These are phyloP conservation scores for Coilia nasus DNA, from an alignment of 2,797 vertebrate genomes.

Conservation along the genomic window DNA sequence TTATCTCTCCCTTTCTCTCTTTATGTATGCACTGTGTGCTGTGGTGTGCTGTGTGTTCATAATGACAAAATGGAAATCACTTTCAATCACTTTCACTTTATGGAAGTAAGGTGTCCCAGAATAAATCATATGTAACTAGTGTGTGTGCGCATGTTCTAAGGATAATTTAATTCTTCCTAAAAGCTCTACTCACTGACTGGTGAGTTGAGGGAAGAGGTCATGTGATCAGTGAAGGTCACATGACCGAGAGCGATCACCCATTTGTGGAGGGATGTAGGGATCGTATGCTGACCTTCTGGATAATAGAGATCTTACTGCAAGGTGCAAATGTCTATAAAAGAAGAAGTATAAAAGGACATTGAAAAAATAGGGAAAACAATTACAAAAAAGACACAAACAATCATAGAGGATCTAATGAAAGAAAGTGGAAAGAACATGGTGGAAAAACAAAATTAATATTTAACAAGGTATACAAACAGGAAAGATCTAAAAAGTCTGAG, in stretches of 20 bases:
- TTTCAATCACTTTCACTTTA: too few species aligned
- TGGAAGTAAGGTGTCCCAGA: conserved; percentile 2
- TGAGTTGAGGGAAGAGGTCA: background rate
- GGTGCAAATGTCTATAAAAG: too few species aligned
- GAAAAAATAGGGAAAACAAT: background rate
- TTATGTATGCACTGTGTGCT: too few species aligned
- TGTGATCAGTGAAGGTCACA: background rate
- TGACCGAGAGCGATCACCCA: background rate
- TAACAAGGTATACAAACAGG: background rate
- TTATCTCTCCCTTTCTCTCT: too few species aligned
- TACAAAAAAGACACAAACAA: too few species aligned
- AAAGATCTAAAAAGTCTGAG: background rate
- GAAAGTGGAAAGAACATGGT: background rate
- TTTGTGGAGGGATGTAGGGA: background rate
- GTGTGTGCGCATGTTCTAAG: too few species aligned
- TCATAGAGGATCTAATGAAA: too few species aligned
- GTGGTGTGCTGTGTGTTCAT: too few species aligned
- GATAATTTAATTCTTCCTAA: conserved; percentile 2
- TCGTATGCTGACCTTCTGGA: background rate
- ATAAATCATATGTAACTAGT: conserved; percentile 1
- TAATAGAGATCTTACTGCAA: background rate
- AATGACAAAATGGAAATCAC: too few species aligned
- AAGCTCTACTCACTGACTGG: background rate
- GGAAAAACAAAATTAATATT: background rate
- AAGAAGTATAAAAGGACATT: background rate